Percentiles rank a stretch among this genome's conserved stretches.
phyloP scores from a whole-genome alignment of 2,888 invertebrate genomes.

The Odontocerum albicorne region DNA sequence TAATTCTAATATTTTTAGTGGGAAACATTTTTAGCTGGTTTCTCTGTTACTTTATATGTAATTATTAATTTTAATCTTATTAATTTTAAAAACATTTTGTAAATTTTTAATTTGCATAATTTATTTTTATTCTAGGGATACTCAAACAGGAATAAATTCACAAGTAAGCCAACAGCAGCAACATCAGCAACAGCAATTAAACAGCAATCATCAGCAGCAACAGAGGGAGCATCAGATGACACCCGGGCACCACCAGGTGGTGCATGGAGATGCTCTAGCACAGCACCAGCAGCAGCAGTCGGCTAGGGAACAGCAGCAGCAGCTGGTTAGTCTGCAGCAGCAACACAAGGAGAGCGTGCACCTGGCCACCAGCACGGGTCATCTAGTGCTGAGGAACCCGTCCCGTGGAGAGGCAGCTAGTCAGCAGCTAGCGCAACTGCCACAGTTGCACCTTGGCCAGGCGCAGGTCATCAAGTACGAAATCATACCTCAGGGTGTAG shows the following conservation, averaged over 20 bases:
- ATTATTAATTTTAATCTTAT: too few relatives aligned
- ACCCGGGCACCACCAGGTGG: constrained; percentile 32
- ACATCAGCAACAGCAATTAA: constrained; percentile 27
- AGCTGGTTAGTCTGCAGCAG: constrained; percentile 20
- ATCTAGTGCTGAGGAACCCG: constrained; percentile 45
- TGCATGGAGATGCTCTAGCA: constrained; percentile 35
- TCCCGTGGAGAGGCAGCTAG: constrained; percentile 50
- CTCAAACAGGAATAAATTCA: constrained; percentile 8
- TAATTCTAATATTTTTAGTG: too few relatives aligned
- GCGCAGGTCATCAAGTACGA: constrained; percentile 60
- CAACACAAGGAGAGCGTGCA: constrained; percentile 26
- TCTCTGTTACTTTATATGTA: too few relatives aligned
- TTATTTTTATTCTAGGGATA: constrained; percentile 12
- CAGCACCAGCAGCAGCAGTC: constrained; percentile 32
- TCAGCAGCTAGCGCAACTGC: constrained; percentile 49
- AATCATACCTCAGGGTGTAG: constrained; percentile 56
- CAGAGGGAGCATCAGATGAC: constrained; percentile 23
- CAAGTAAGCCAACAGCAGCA: constrained; percentile 29
- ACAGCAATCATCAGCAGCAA: constrained; percentile 37
- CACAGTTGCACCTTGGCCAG: constrained; percentile 44
- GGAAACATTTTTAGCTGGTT: too few relatives aligned
- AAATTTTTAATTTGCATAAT: too few relatives aligned
- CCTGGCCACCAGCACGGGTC: constrained; percentile 23
- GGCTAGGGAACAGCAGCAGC: constrained; percentile 29
- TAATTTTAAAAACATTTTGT: background rate